Evolutionary conservation across 2,888 invertebrate species (phyloP), one percentile per base, ranked within the genome.

Genomic region (Bembecia ichneumoniformis): DNA sequence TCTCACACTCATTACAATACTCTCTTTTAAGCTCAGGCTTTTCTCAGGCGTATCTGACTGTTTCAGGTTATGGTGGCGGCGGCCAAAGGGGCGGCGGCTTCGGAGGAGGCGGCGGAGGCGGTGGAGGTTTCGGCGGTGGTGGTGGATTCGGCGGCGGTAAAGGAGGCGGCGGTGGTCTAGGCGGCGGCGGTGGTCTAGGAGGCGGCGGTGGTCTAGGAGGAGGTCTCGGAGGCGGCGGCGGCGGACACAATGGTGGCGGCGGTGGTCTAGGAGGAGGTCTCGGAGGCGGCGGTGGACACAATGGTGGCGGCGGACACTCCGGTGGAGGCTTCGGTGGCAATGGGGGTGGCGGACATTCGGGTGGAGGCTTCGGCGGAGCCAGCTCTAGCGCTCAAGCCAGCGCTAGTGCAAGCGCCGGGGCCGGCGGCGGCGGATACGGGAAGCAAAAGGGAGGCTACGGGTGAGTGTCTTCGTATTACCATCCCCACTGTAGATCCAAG

Each of bases 381-480:
- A 44, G 46, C 44, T 47, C n/a, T 7, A 46, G 56, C 10, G 57
- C 58, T 15, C 54, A 51, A 34, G 49, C 56, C 1, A 55, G 55
- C 5, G 53, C 56, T 15, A 54, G 55, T 15, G 57, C 58, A 10
- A 54, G 45, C n/a, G 62, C 62, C n/a, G 55, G 54, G 10, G 60
- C 62, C 7, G 51, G 60, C n/a, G 50, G 58, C 17, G 63, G 63
- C 20, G 63, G 64, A 15, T 58, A 60, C 50, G 60, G 65, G 11
- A 63, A 66, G 1, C 55, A 64, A 45, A 66, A 63, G 46, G 58
- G 64, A 3, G 64, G 69, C 56, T 70, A 74, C 52, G 72, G 75
- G 76, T 77, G 54, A 67, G 62, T 11, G 3, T 7, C 48, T 28
- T 28, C 9, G 28, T 2, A 7, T 2, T 28, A 28, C 28, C 9